A percentile compares a stretch with the other conserved stretches of the same genome.
Evolutionary conservation across 2,797 vertebrate genomes (phyloP).

Genomic region (Catostomus latipinnis): DNA sequence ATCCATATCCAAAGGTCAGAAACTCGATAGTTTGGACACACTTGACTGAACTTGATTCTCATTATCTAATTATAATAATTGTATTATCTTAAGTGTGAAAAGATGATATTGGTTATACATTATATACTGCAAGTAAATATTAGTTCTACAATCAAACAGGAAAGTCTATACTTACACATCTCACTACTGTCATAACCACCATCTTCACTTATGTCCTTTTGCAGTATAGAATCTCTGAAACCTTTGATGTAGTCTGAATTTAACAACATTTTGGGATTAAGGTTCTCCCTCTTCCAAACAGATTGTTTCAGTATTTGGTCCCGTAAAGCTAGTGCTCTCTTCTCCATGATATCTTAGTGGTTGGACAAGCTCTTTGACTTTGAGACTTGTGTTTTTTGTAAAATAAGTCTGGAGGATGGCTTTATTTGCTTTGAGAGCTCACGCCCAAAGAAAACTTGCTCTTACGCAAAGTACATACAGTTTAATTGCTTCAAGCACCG

Average conservation of each 20-base stretch:
- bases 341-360: constrained; percentile 66
- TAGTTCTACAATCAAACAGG: neutral
- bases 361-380: constrained; percentile 5
- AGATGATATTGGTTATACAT: neutral
- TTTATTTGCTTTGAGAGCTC: constrained; percentile 71
- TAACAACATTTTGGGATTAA: constrained; percentile 73
- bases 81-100: neutral
- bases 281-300: constrained; percentile 66
- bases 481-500: constrained; percentile 7
- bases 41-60: neutral
- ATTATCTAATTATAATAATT: too few species aligned
- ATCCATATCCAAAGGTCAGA: too few species aligned
- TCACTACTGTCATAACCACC: constrained; percentile 73
- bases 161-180: constrained; percentile 77
- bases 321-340: constrained; percentile 61
- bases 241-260: constrained; percentile 62
- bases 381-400: neutral
- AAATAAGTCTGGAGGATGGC: constrained; percentile 52
- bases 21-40: too few species aligned
- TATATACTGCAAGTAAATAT: neutral
- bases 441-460: constrained; percentile 65
- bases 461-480: constrained; percentile 22
- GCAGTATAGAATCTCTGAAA: constrained; percentile 71
- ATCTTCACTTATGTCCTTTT: constrained; percentile 66
- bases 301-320: constrained; percentile 61